phyloP scores from a whole-genome alignment of 2,888 invertebrate genomes.

The Campoletis raptor region DNA sequence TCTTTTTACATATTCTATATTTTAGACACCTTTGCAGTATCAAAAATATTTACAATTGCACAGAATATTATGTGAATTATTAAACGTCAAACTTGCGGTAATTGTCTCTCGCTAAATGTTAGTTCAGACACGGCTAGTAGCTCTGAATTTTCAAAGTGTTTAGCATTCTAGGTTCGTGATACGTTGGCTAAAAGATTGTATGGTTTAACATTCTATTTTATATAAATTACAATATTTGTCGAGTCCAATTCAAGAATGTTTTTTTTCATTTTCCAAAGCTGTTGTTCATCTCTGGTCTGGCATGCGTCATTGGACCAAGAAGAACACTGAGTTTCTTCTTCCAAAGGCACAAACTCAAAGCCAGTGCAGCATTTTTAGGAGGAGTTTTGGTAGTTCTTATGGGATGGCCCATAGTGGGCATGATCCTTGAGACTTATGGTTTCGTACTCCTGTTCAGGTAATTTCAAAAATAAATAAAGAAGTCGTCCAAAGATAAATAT shows the following conservation, averaged over 20 bases:
- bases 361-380: slow-evolving; percentile 95
- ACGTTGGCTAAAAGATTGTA: no score
- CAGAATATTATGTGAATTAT: no score
- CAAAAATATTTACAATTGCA: no score
- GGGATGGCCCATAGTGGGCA: slow-evolving; percentile 98
- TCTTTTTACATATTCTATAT: no score
- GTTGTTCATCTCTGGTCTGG: slow-evolving; percentile 97
- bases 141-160: no score
- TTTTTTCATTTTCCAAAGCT: slow-evolving; percentile 88
- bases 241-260: neutral
- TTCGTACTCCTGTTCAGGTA: slow-evolving; percentile 95
- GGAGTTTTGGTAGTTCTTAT: slow-evolving; percentile 96
- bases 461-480: slow-evolving; percentile 49
- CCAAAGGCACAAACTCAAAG: slow-evolving; percentile 97
- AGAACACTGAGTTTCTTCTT: slow-evolving; percentile 99
- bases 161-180: no score
- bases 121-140: no score
- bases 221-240: neutral
- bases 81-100: no score
- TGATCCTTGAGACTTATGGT: slow-evolving; percentile 98
- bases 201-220: no score
- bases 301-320: slow-evolving; percentile 98
- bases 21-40: no score
- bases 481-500: slow-evolving; percentile 10
- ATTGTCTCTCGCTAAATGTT: no score